These are phyloP conservation scores for Ia io DNA, from an alignment of 2,113 vertebrate genomes.

Conservation along the genomic window DNA sequence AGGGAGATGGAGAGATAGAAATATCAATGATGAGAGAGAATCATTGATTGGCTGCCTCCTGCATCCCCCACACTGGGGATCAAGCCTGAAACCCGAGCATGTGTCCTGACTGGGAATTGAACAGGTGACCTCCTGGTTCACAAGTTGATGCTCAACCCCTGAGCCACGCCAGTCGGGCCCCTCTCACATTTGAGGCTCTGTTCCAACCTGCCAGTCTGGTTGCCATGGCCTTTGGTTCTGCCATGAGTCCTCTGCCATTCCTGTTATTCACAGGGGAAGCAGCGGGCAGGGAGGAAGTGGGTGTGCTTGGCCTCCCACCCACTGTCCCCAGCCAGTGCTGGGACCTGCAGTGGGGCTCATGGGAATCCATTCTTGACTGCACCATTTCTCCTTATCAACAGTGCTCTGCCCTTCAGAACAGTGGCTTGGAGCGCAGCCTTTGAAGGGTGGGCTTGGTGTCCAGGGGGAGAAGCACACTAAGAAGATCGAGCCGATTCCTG, in stretches of 20 bases:
- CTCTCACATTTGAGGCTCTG: background rate
- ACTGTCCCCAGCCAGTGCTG: background rate
- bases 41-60: too few relatives aligned
- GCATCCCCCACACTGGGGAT: too few relatives aligned
- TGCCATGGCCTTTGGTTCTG: background rate
- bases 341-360: background rate
- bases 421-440: background rate
- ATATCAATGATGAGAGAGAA: too few relatives aligned
- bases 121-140: too few relatives aligned
- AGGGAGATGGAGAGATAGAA: too few relatives aligned
- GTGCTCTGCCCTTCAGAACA: background rate
- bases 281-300: background rate
- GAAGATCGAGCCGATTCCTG: background rate
- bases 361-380: accelerated
- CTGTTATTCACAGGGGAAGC: background rate
- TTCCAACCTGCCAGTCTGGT: background rate
- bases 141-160: too few relatives aligned
- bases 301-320: too few relatives aligned
- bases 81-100: too few relatives aligned
- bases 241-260: accelerated
- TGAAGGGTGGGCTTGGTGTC: background rate
- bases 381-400: background rate
- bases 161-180: too few relatives aligned
- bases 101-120: too few relatives aligned
- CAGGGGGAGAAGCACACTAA: background rate